phyloP scores from a whole-genome alignment of 1,140 invertebrate species.

The Yoshiicerus persimilis region DNA sequence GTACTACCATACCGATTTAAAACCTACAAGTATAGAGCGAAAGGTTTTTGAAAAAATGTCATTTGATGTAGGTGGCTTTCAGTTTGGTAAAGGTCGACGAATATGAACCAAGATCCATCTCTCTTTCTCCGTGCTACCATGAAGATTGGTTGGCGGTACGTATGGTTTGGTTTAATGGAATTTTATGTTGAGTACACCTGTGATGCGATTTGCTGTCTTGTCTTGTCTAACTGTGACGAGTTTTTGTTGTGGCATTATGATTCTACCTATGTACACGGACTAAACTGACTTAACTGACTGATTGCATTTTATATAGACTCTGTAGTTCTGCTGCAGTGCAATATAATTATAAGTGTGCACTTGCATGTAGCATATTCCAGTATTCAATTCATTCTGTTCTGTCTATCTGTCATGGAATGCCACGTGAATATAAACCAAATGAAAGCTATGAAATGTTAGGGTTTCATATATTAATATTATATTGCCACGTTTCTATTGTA shows the following conservation, averaged over 20 bases:
- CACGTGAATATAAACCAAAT: background rate
- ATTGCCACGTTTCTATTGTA: too few species aligned
- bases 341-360: too few species aligned
- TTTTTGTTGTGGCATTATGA: background rate
- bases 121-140: too few species aligned
- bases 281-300: background rate
- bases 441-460: background rate
- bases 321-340: too few species aligned
- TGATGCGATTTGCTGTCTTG: background rate
- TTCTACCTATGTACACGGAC: background rate
- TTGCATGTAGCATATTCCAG: too few species aligned
- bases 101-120: too few species aligned
- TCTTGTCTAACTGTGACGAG: slow-evolving; percentile 14
- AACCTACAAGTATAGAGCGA: too few species aligned
- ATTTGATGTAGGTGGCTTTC: background rate
- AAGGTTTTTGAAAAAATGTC: background rate
- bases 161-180: background rate
- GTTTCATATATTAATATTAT: background rate
- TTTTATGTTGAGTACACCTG: slow-evolving; percentile 15
- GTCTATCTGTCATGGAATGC: background rate
- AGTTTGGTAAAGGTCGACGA: background rate
- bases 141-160: background rate
- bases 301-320: background rate
- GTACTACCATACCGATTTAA: too few species aligned
- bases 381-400: background rate